These are phyloP conservation scores for Parotocinclus haroldoi DNA, from an alignment of 2,797 vertebrate genomes.

Conservation along the genomic window DNA sequence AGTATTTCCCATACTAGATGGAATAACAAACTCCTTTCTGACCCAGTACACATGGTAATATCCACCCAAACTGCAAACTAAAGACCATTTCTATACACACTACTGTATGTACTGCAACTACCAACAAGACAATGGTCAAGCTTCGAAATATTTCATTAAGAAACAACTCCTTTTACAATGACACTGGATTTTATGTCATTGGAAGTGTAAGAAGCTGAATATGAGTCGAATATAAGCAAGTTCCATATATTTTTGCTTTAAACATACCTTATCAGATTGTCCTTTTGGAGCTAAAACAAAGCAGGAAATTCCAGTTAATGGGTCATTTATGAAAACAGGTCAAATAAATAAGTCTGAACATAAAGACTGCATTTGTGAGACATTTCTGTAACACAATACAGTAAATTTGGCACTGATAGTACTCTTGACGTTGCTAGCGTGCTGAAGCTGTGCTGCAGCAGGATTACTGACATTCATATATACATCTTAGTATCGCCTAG, in stretches of 20 bases:
- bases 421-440: slow-evolving; percentile 35
- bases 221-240: too few relatives aligned
- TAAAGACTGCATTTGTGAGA: too few relatives aligned
- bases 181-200: too few relatives aligned
- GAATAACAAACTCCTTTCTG: neutral
- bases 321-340: neutral
- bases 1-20: neutral
- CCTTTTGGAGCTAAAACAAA: too few relatives aligned
- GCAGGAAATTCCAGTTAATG: too few relatives aligned
- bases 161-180: too few relatives aligned
- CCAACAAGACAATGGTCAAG: slow-evolving; percentile 6
- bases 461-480: slow-evolving; percentile 70
- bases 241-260: too few relatives aligned
- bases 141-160: too few relatives aligned
- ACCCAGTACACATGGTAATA: neutral
- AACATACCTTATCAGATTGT: too few relatives aligned
- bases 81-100: slow-evolving; percentile 17
- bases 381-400: too few relatives aligned
- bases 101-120: neutral
- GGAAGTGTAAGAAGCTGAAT: too few relatives aligned
- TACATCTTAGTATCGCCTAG: slow-evolving; percentile 54
- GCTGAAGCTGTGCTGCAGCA: slow-evolving; percentile 45
- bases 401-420: slow-evolving; percentile 71
- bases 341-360: too few relatives aligned
- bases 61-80: neutral